These are phyloP conservation scores for Morpho deidamia DNA, from an alignment of 2,888 invertebrate genomes.

Conservation along the genomic window DNA sequence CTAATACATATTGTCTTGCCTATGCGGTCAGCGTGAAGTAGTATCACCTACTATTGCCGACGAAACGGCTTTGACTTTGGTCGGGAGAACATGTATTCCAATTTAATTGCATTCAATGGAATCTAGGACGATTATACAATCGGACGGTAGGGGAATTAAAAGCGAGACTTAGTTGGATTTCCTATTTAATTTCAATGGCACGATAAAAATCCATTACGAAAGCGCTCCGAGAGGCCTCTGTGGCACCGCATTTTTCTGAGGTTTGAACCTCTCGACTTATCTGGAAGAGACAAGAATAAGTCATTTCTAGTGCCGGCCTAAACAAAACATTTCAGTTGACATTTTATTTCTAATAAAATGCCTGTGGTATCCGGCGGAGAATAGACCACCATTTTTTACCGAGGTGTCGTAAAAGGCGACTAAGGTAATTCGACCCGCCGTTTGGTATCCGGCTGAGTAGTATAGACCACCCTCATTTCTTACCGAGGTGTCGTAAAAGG, in stretches of 20 bases:
- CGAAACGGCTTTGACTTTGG: constrained; percentile 30
- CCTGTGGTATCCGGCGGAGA: too few species aligned
- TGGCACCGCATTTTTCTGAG: constrained; percentile 36
- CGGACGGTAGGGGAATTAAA: constrained; percentile 69
- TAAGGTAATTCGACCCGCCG: too few species aligned
- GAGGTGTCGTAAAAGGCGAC: too few species aligned
- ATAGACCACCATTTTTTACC: too few species aligned
- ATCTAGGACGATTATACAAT: constrained; percentile 70
- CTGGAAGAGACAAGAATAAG: constrained; percentile 36
- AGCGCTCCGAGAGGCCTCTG: constrained; percentile 47
- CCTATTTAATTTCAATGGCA: constrained; percentile 65
- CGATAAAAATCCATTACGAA: constrained; percentile 70
- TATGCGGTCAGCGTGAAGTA: too few species aligned
- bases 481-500: too few species aligned
- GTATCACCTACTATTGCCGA: too few species aligned
- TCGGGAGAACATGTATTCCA: constrained; percentile 48
- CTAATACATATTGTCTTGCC: too few species aligned
- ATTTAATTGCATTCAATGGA: constrained; percentile 72
- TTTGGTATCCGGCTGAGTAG: too few species aligned
- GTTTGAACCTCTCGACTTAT: constrained; percentile 29
- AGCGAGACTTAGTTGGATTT: constrained; percentile 60
- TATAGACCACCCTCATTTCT: too few species aligned
- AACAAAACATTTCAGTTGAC: not conserved
- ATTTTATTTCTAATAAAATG: too few species aligned
- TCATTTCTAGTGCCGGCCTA: not conserved